These are phyloP conservation scores for Dusona sp. DNA, from an alignment of 2,888 invertebrate species.

Conservation along the genomic window DNA sequence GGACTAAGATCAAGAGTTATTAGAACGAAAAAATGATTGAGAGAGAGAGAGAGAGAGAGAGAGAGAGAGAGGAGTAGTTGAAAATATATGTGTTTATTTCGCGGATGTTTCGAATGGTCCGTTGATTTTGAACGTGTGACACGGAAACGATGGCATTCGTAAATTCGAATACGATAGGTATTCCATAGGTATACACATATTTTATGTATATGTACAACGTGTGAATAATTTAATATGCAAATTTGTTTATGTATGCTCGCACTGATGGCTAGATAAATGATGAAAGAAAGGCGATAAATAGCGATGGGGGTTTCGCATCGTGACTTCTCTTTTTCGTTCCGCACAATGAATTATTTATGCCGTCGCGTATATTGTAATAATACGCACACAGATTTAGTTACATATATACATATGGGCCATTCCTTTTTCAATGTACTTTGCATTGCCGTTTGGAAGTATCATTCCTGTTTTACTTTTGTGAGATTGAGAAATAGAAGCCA, in stretches of 20 bases:
- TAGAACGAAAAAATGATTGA: neutral
- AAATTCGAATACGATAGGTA: constrained; percentile 55
- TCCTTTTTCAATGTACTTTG: constrained; percentile 13
- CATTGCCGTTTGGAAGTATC: constrained; percentile 14
- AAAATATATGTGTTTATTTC: constrained; percentile 25
- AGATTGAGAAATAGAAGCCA: neutral
- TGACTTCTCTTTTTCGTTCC: constrained; percentile 72
- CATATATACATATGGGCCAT: neutral
- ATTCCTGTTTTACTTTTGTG: neutral
- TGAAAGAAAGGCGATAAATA: constrained; percentile 70
- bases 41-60: too few species aligned
- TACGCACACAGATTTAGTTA: constrained; percentile 22
- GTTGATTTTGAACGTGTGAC: constrained; percentile 43
- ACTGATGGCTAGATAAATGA: constrained; percentile 66
- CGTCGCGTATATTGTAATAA: constrained; percentile 45
- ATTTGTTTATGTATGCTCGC: constrained; percentile 61
- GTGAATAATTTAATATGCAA: constrained; percentile 61
- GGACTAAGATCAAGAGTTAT: neutral
- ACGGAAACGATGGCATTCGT: constrained; percentile 31
- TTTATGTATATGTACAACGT: constrained; percentile 22
- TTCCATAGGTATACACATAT: constrained; percentile 9
- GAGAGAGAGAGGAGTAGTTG: neutral
- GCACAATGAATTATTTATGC: constrained; percentile 72
- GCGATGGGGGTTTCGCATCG: constrained; percentile 70
- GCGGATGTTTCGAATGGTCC: constrained; percentile 19